Percentiles rank a stretch among this genome's conserved stretches.
These are phyloP conservation scores for Albula glossodonta DNA, from an alignment of 2,113 vertebrate genomes.

Conservation along the genomic window DNA sequence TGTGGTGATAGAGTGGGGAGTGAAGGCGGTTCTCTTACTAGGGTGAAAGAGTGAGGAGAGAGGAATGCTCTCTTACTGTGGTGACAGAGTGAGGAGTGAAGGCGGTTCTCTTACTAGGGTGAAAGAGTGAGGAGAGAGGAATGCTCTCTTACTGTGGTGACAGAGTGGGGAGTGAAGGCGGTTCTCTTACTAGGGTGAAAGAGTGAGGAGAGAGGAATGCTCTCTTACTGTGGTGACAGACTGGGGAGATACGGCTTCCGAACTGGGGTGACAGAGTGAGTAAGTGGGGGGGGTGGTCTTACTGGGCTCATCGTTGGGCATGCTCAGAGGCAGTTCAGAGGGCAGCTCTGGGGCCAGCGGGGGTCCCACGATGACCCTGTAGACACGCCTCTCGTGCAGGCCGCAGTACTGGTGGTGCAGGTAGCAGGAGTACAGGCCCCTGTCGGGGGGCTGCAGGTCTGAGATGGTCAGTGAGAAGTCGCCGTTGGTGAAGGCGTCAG, in stretches of 20 bases:
- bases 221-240: no score
- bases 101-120: no score
- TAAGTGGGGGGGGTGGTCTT: constrained; percentile 37
- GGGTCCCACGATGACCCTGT: constrained; percentile 73
- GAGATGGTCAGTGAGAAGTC: constrained; percentile 85
- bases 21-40: no score
- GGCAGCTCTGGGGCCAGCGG: constrained; percentile 46
- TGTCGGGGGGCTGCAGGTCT: constrained; percentile 73
- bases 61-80: no score
- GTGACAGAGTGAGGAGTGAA: not conserved
- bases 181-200: no score
- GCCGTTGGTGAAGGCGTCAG: constrained; percentile 78
- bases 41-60: no score
- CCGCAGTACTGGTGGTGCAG: constrained; percentile 97
- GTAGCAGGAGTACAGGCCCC: constrained; percentile 91
- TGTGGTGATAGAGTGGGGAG: no score
- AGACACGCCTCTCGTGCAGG: constrained; percentile 86
- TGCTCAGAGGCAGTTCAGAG: constrained; percentile 29
- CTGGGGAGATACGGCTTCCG: not conserved
- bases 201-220: no score
- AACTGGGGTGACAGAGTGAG: no score
- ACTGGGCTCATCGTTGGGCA: constrained; percentile 50
- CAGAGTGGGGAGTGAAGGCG: not conserved
- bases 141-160: no score
- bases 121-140: no score